Evolutionary conservation across 1,140 invertebrate species (phyloP).

Genomic region (Drosophila bocki): DNA sequence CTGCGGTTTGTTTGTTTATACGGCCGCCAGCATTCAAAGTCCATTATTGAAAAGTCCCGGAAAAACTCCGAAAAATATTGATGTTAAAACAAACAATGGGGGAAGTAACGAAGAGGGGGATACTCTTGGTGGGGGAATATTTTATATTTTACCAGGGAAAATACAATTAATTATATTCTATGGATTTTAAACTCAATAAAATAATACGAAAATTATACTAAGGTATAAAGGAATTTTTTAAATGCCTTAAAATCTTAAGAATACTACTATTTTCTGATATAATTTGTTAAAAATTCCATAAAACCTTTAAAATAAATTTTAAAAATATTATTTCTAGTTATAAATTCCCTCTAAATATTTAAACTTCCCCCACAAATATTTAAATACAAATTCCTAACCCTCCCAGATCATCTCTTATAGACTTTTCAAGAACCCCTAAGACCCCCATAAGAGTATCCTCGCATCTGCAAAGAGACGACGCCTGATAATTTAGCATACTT

Average conservation of each 20-base stretch:
- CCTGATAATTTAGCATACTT: constrained; percentile 81
- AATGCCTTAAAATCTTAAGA: too few species aligned
- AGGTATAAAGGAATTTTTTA: background rate
- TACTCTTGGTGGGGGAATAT: constrained; percentile 7
- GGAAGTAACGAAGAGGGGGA: background rate
- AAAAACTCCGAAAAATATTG: constrained; percentile 58
- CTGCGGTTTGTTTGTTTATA: constrained; percentile 45
- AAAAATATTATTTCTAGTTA: too few species aligned
- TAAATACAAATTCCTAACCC: background rate
- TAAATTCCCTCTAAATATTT: background rate
- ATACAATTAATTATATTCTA: background rate
- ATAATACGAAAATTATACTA: background rate
- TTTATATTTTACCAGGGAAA: background rate
- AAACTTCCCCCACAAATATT: background rate
- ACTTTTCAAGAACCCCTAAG: background rate
- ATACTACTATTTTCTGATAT: too few species aligned
- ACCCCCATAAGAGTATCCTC: constrained; percentile 12
- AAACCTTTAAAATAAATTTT: too few species aligned
- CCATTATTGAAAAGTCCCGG: constrained; percentile 75
- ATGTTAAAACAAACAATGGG: constrained; percentile 8
- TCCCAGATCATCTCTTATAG: background rate
- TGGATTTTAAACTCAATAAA: rapidly evolving
- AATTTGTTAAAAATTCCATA: background rate
- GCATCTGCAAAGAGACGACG: constrained; percentile 62
- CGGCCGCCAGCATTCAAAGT: constrained; percentile 58